Evolutionary conservation across 2,888 invertebrate species (phyloP), one percentile per base, ranked within the genome.

Genomic region (Drosophila rellima): DNA sequence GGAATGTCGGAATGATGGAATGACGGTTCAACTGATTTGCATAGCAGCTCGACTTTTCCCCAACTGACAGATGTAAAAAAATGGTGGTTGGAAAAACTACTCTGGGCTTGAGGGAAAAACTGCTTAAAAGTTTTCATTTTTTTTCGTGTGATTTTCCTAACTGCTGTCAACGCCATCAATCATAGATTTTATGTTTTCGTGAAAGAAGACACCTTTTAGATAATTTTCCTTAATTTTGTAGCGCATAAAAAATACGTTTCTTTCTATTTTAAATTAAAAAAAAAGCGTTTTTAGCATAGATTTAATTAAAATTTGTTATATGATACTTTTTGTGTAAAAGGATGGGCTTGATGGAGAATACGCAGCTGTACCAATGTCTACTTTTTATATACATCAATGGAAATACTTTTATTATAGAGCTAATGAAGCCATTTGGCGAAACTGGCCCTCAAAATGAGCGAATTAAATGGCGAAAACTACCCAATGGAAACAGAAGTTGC

Each of bases 161-260:
- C 6, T 26, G 23, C 75, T 75, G 81, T 71, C 73, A 82, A 52
- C 68, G 67, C 82, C 82, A 82, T 82, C 82, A 87, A 84, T 84
- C 84, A 84, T 47, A 61, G 39, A 82, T 35, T 84, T 84, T 84
- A 84, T 84, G 83, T 83, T 80, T 68, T 48, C 26, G n/a, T 72
- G 78, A 31, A 78, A 78, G 57, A 51, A 72, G 83, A 86, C 65
- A 84, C 78, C 75, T 69, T 73, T 78, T 64, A 64, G 26, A 37
- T 37, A 48, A 40, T 63, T 44, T 70, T 59, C 37, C 20, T n/a
- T 20, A 13, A 54, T 56, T 68, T 17, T 42, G 13, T 10, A 59
- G 13, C 40, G 0, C 0, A 50, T n/a, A 50, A 31, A 57, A 29
- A n/a, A 26, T 11, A 11, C 0, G 1, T 50, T 50, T 31, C 42